These are phyloP conservation scores for Trachemys scripta DNA, from an alignment of 2,113 vertebrate species.

Conservation along the genomic window DNA sequence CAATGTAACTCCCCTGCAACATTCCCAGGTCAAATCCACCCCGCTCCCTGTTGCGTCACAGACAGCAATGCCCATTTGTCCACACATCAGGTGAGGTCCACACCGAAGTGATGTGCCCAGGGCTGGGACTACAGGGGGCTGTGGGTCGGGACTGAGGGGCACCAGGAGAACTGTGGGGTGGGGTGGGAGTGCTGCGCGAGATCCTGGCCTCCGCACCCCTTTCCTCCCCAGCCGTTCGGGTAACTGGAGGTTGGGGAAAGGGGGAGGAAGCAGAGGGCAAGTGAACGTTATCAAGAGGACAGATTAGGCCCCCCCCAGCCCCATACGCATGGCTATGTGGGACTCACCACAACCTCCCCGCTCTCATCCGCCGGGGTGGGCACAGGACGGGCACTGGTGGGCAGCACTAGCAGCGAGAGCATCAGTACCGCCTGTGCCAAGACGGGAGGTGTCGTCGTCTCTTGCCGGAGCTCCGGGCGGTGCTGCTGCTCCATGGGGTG, in stretches of 20 bases:
- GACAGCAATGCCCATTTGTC: not conserved
- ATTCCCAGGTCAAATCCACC: too few relatives aligned
- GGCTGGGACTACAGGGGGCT: not conserved
- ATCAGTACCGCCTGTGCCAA: not conserved
- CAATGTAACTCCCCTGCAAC: too few relatives aligned
- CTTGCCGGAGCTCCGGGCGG: not conserved
- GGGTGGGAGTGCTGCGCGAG: not conserved
- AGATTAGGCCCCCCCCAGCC: not conserved
- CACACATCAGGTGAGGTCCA: accelerated
- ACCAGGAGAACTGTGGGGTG: not conserved
- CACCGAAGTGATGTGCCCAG: not conserved
- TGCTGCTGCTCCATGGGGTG: not conserved
- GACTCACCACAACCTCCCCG: slow-evolving; percentile 1
- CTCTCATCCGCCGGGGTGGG: not conserved
- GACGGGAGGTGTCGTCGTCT: not conserved
- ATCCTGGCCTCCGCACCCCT: not conserved
- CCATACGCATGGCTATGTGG: not conserved
- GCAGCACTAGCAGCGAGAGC: not conserved
- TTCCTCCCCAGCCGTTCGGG: not conserved
- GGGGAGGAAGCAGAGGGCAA: not conserved
- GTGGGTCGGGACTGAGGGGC: not conserved
- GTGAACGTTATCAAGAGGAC: too few relatives aligned
- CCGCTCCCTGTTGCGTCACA: too few relatives aligned
- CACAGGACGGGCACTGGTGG: not conserved
- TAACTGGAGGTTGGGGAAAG: not conserved